phyloP scores from a whole-genome alignment of 2,888 invertebrate genomes.

The Himalopsyche kuldschensis region DNA sequence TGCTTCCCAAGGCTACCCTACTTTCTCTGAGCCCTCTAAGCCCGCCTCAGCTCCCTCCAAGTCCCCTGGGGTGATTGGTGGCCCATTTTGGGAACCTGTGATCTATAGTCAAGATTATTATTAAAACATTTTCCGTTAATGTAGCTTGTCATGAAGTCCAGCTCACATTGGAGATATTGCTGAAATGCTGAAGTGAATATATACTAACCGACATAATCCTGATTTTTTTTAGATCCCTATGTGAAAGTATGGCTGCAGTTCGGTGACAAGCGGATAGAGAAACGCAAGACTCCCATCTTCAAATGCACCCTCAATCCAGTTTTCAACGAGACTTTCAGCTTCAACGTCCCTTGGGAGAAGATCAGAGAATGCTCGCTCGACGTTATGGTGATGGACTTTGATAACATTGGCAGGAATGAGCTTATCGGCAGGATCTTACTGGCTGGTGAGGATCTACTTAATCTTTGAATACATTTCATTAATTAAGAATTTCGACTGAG shows the following conservation, averaged over 20 bases:
- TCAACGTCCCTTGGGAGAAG: slow-evolving; percentile 96
- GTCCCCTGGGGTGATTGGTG: no score
- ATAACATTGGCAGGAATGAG: slow-evolving; percentile 92
- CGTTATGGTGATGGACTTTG: slow-evolving; percentile 96
- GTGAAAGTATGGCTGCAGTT: slow-evolving; percentile 98
- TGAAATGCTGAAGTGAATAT: no score
- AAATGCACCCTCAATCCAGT: slow-evolving; percentile 93
- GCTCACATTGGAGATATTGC: no score
- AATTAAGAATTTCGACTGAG: no score
- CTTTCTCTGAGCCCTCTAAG: no score
- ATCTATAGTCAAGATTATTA: no score
- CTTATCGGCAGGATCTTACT: slow-evolving; percentile 89
- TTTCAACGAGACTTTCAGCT: slow-evolving; percentile 94
- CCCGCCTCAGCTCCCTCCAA: no score
- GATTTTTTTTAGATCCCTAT: slow-evolving; percentile 81
- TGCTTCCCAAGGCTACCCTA: no score
- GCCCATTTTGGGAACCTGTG: no score
- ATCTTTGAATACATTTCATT: not conserved
- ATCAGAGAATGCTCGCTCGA: slow-evolving; percentile 92
- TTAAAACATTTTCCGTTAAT: no score
- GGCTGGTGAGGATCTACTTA: slow-evolving; percentile 67
- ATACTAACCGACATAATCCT: no score
- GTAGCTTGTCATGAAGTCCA: no score
- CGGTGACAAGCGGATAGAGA: slow-evolving; percentile 92
- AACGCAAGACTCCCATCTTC: slow-evolving; percentile 92